phyloP scores from a whole-genome alignment of 2,888 invertebrate species.

The Smittia sp. region DNA sequence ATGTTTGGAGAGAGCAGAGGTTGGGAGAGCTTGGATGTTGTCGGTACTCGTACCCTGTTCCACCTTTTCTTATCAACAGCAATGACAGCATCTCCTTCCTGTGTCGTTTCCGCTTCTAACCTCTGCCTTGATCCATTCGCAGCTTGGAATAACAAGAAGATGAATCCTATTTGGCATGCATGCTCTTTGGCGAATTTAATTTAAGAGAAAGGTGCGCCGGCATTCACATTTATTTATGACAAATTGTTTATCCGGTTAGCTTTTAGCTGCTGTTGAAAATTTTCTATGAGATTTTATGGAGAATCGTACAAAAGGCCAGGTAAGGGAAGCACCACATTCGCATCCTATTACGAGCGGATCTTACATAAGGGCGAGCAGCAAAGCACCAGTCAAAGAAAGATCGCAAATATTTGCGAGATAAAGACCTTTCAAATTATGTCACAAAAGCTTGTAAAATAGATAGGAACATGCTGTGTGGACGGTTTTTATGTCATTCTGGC shows the following conservation, averaged over 20 bases:
- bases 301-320: background rate
- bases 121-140: background rate
- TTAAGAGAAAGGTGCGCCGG: constrained; percentile 11
- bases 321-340: background rate
- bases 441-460: constrained; percentile 8
- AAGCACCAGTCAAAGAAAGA: constrained; percentile 12
- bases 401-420: constrained; percentile 17
- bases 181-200: constrained; percentile 16
- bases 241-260: constrained; percentile 28
- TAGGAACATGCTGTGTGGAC: constrained; percentile 8
- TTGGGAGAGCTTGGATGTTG: too few species aligned
- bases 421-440: constrained; percentile 28
- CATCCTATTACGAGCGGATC: background rate
- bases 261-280: constrained; percentile 1
- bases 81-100: too few species aligned
- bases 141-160: background rate
- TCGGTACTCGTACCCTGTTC: too few species aligned
- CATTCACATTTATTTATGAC: constrained; percentile 21
- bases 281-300: constrained; percentile 20
- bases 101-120: too few species aligned
- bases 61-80: too few species aligned
- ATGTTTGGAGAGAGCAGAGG: too few species aligned
- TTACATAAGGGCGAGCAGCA: background rate
- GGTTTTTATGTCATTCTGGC: background rate
- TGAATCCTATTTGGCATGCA: constrained; percentile 15